Evolutionary conservation across 2,113 vertebrate species (phyloP).

Genomic region (Zosterops pallidus): DNA sequence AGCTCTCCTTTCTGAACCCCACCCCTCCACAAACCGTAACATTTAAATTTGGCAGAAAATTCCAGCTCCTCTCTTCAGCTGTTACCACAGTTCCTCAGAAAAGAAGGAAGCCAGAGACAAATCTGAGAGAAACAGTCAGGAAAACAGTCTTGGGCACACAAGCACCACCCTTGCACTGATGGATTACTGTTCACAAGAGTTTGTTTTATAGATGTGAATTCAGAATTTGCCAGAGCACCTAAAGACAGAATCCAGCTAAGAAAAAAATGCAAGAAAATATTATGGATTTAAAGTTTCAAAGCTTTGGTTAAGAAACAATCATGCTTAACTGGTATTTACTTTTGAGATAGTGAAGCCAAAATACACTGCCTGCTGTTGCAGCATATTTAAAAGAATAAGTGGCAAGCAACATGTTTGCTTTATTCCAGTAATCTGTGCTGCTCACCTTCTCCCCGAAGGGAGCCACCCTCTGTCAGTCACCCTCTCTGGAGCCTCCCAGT

Average conservation of each 20-base stretch:
- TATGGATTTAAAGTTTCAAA: neutral
- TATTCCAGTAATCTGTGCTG: neutral
- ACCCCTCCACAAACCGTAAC: neutral
- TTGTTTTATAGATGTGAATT: neutral
- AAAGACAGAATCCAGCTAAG: neutral
- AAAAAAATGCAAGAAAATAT: neutral
- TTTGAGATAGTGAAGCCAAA: neutral
- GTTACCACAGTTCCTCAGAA: neutral
- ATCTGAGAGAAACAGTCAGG: neutral
- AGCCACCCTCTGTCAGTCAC: neutral
- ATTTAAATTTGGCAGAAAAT: constrained; percentile 4
- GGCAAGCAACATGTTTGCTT: accelerated
- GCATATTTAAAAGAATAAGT: neutral
- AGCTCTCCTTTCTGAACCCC: neutral
- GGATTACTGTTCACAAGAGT: neutral
- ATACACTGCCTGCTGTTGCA: neutral
- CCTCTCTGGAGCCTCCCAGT: neutral
- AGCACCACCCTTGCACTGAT: neutral
- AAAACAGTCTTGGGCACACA: neutral
- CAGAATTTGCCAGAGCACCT: neutral
- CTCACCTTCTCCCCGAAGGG: accelerated
- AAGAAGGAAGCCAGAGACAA: neutral
- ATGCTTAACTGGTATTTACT: neutral
- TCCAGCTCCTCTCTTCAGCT: neutral
- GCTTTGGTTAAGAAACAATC: neutral